A percentile compares a stretch with the other conserved stretches of the same genome.
Conservation (phyloP, 2,113 vertebrate species). For the Lycocorax pyrrhopterus region DNA sequence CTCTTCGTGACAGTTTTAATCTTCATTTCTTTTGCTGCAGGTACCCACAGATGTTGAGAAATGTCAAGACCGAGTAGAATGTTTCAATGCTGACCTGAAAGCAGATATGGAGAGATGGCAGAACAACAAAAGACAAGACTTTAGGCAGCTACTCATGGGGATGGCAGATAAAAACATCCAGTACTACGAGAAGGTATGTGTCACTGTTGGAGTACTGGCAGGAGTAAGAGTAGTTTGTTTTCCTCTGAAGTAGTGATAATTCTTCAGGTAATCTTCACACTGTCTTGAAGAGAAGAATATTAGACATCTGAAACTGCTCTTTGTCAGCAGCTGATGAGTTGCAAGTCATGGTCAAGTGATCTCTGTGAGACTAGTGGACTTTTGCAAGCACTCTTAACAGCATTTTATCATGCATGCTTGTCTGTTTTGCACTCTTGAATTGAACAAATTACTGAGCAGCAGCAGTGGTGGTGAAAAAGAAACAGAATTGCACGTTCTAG, state of each 20-base stretch:
- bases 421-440: not conserved
- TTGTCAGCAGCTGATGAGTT: not conserved
- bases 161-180: conserved; percentile 95
- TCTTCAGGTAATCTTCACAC: not conserved
- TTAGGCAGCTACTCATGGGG: conserved; percentile 90
- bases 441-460: not conserved
- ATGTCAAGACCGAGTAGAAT: conserved; percentile 93
- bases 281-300: not conserved
- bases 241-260: not conserved
- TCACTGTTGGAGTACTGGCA: not conserved
- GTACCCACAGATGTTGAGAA: conserved; percentile 91
- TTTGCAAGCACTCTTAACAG: not conserved
- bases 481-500: not conserved
- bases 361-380: not conserved
- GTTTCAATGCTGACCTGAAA: conserved; percentile 96
- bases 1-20: not conserved
- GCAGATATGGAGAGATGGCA: conserved; percentile 99
- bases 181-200: conserved; percentile 92
- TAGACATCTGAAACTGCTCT: not conserved
- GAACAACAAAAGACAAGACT: conserved; percentile 93
- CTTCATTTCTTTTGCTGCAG: conserved; percentile 56
- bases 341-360: not conserved
- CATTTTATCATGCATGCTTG: not conserved
- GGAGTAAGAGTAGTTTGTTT: not conserved
- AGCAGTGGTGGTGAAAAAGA: not conserved